Base-by-base conservation (phyloP, 2,797 vertebrate genomes). In the Phrynocephalus guinanensis region DNA sequence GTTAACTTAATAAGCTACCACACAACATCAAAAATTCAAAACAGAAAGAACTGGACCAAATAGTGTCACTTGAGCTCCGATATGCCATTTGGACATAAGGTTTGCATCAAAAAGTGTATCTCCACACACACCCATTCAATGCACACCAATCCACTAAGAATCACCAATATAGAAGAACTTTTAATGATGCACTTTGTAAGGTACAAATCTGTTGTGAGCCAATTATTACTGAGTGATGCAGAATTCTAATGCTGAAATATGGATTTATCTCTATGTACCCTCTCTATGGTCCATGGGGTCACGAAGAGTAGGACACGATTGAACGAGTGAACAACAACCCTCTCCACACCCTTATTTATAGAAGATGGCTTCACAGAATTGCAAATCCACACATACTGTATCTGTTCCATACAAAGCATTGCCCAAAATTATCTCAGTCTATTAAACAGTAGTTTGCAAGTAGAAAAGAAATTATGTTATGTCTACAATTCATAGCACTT, bases 361-460 rank as follows among this genome's bases (percentile, higher is more conserved):
- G 60, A 60, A 79, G 11, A 30, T 20, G 22, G 16, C 5, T 33
- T 50, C 20, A 30, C 15, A 79, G 50, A 56, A 52, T 6, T 18
- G 26, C 50, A n/a, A 79, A 56, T 6, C 6, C 15, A 8, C 50
- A n/a, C 5, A 18, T 9, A 79, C 9, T 50, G 48, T 77, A 11
- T 28, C 26, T 79, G 50, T 79, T 30, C 28, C 28, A 56, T 3
- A 56, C 6, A 79, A 9, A 28, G 6, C 77, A 56, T 50, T 13
- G 24, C 26, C 28, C 50, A 18, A 16, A 7, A 48, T 79, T 15
- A 16, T 7, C 77, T 79, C 26, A 56, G 50, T 15, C 2, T 79
- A n/a, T 18, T 6, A 79, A 28, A 78, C 11, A 78, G 76, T 22
- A 52, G 76, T 11, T 77, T 77, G 87, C 33, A 91, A 60, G 30